phyloP scores from a whole-genome alignment of 2,797 vertebrate species.

The Takifugu rubripes region DNA sequence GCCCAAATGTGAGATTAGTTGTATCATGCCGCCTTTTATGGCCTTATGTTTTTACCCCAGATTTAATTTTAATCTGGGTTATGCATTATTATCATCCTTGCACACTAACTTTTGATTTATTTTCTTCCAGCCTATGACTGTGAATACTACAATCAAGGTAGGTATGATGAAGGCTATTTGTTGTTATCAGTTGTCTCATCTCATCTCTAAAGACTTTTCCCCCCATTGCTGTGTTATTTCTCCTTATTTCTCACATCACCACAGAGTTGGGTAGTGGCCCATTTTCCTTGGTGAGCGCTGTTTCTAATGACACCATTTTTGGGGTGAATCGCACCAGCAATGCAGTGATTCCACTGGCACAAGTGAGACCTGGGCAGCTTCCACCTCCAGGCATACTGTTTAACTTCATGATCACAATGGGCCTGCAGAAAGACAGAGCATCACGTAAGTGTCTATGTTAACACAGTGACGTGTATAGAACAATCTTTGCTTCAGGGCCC shows the following conservation, averaged over 20 bases:
- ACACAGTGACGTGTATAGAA: background rate
- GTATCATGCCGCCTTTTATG: no score
- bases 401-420: constrained; percentile 95
- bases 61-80: no score
- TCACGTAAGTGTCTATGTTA: constrained; percentile 79
- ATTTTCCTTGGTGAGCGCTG: constrained; percentile 85
- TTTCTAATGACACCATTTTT: constrained; percentile 84
- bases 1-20: no score
- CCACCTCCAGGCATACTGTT: constrained; percentile 80
- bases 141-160: constrained; percentile 98
- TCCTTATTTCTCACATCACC: constrained; percentile 19
- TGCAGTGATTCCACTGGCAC: constrained; percentile 85
- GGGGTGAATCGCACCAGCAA: constrained; percentile 87
- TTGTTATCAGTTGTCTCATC: constrained; percentile 1
- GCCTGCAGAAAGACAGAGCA: constrained; percentile 86
- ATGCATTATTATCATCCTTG: background rate
- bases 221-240: constrained; percentile 7
- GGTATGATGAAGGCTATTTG: constrained; percentile 31
- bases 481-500: background rate
- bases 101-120: constrained; percentile 14
- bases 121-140: constrained; percentile 90
- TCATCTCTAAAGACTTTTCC: background rate
- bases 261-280: constrained; percentile 92
- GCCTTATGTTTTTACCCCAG: no score
- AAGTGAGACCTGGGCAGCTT: constrained; percentile 65